Evolutionary conservation across 1,140 invertebrate genomes (phyloP), one percentile per base, ranked within the genome.

Genomic region (Drosophila carrolli): DNA sequence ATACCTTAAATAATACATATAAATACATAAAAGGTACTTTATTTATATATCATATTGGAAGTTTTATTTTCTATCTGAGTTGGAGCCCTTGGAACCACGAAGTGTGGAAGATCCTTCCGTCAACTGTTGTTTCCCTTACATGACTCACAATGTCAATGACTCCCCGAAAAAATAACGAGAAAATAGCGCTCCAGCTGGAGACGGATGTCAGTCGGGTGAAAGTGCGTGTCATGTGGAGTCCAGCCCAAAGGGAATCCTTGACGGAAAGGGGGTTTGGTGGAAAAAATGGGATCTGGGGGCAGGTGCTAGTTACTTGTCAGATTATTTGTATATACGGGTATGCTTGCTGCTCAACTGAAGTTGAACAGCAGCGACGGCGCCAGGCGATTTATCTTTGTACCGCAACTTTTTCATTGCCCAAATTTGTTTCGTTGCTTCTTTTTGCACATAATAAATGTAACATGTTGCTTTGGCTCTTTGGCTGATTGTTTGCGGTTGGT

Each of bases 261-360:
- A 38, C 16, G 58, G 5, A n/a, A 43, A 43, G 40, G 40, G 40
- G 4, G 5, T 43, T 43, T 14, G 8, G 40, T 43, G 40, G n/a
- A n/a, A 19, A 19, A 11, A 23, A 41, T 0, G 14, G 32, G 10
- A 50, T 2, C 27, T 27, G 81, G 53, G 40, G 63, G 56, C 66
- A 83, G 83, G 63, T 76, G 76, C 75, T 80, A 68, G 84, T 88
- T 81, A 83, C 84, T 71, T 88, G 83, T 88, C 83, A 88, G 83
- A 88, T 88, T 88, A 89, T 82, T 58, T 88, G 78, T 81, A n/a
- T 29, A 13, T 29, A 11, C 23, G 19, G 19, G 19, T 19, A 19
- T 54, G 23, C 7, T 32, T 19, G 27, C 35, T 11, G 11, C 63
- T 51, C 67, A 58, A 62, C 58, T 59, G 59, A 23, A 61, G 46